Percentiles rank a stretch among this genome's conserved stretches.
phyloP scores from a whole-genome alignment of 1,140 invertebrate species.

The Calephelis virginiensis region DNA sequence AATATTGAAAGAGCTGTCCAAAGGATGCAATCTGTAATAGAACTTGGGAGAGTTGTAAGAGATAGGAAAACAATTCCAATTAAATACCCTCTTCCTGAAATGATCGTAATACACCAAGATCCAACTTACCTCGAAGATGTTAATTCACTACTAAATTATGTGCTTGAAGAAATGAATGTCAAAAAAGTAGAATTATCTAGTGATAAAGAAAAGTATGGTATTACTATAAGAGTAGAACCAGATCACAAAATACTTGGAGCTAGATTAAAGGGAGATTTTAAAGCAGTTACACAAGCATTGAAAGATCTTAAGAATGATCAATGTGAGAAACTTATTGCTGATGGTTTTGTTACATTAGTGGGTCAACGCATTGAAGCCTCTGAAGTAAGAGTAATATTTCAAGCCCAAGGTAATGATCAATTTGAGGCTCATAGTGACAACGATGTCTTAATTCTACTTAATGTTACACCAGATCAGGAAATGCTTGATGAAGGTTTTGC shows the following conservation, averaged over 20 bases:
- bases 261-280: constrained; percentile 94
- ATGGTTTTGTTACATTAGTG: constrained; percentile 85
- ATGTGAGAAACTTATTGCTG: constrained; percentile 87
- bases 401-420: constrained; percentile 80
- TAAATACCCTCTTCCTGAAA: constrained; percentile 97
- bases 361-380: constrained; percentile 88
- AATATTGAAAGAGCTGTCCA: constrained; percentile 94
- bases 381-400: constrained; percentile 94
- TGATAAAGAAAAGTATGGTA: constrained; percentile 96
- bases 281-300: constrained; percentile 90
- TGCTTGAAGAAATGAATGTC: constrained; percentile 97
- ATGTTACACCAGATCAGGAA: constrained; percentile 90
- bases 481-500: constrained; percentile 96
- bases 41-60: constrained; percentile 93
- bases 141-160: constrained; percentile 89
- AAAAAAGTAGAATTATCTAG: constrained; percentile 91
- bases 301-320: constrained; percentile 89
- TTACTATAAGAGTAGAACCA: constrained; percentile 95
- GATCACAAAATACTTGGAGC: constrained; percentile 92
- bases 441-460: constrained; percentile 89
- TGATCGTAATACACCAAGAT: constrained; percentile 96
- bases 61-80: constrained; percentile 96
- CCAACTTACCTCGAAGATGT: constrained; percentile 89
- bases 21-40: constrained; percentile 97
- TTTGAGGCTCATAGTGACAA: constrained; percentile 96